Conservation (phyloP, 1,140 invertebrate species). For the Tetragonula clypearis region DNA sequence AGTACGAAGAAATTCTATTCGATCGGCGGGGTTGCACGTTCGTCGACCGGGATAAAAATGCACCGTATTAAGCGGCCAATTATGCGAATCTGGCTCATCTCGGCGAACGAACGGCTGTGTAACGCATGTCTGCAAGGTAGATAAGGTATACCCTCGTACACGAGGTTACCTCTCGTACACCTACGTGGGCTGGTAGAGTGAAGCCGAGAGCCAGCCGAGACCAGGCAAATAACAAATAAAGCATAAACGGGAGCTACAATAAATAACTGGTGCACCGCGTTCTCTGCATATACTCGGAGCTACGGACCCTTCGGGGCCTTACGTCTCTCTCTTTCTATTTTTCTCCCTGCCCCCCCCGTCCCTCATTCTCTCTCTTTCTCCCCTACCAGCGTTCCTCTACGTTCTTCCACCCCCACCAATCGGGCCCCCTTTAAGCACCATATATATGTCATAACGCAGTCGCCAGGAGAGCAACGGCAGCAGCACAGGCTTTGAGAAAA, state of each 20-base stretch:
- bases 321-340: constrained; percentile 33
- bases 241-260: constrained; percentile 76
- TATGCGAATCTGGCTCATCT: constrained; percentile 58
- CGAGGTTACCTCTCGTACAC: constrained; percentile 15
- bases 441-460: constrained; percentile 53
- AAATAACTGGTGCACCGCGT: constrained; percentile 74
- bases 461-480: constrained; percentile 9
- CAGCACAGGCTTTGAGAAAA: constrained; percentile 29
- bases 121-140: constrained; percentile 49
- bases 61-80: constrained; percentile 55
- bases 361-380: constrained; percentile 9
- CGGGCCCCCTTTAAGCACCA: constrained; percentile 34
- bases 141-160: constrained; percentile 48
- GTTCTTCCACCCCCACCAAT: constrained; percentile 48
- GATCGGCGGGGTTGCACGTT: background rate
- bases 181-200: constrained; percentile 45
- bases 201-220: constrained; percentile 30
- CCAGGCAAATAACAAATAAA: constrained; percentile 76
- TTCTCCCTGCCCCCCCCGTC: background rate
- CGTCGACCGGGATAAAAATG: background rate
- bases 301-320: constrained; percentile 54
- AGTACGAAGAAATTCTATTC: constrained; percentile 2
- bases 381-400: background rate
- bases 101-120: constrained; percentile 39
- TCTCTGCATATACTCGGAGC: constrained; percentile 52